phyloP scores from a whole-genome alignment of 2,888 invertebrate genomes.

The Agriopis aurantiaria region DNA sequence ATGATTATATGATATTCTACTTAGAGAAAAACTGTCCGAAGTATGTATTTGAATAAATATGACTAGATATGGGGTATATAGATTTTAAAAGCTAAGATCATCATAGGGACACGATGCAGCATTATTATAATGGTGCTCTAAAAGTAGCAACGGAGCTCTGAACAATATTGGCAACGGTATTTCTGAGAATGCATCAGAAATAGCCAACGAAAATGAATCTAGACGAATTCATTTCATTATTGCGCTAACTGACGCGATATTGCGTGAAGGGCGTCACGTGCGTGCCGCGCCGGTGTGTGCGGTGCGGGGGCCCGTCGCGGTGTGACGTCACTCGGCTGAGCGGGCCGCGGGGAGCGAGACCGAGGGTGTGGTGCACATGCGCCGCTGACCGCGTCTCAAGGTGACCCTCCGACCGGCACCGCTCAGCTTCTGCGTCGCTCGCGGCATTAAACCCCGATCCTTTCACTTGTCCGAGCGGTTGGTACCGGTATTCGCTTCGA shows the following conservation, averaged over 20 bases:
- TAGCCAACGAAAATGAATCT: constrained; percentile 11
- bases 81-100: too few relatives aligned
- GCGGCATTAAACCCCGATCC: constrained; percentile 68
- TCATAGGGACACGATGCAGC: not conserved
- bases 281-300: constrained; percentile 47
- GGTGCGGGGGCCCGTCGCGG: constrained; percentile 41
- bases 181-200: constrained; percentile 22
- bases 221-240: constrained; percentile 45
- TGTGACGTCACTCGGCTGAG: constrained; percentile 69
- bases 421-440: constrained; percentile 63
- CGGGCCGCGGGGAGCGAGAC: constrained; percentile 54
- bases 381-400: constrained; percentile 75
- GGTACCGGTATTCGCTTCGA: constrained; percentile 72
- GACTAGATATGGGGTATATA: too few relatives aligned
- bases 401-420: constrained; percentile 79
- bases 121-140: not conserved
- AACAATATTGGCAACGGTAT: not conserved
- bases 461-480: constrained; percentile 71
- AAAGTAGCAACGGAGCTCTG: not conserved
- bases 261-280: constrained; percentile 77
- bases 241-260: constrained; percentile 62
- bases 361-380: constrained; percentile 86
- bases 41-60: too few relatives aligned
- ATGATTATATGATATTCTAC: too few relatives aligned
- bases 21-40: too few relatives aligned